Conservation (phyloP, 2,888 invertebrate genomes). For the Synergus japonicus region DNA sequence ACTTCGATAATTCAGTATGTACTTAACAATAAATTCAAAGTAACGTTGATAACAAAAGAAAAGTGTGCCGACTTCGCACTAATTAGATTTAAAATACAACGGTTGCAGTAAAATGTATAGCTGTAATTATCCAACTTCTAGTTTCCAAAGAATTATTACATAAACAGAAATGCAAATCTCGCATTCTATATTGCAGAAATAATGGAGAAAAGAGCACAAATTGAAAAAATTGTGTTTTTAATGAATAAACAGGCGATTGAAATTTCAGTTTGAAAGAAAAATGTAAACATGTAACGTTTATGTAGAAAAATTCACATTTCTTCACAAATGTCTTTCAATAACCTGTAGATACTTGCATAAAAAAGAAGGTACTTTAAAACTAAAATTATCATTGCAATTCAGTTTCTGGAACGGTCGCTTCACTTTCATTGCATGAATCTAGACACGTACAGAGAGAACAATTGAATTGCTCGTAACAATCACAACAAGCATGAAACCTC, state of each 20-base stretch:
- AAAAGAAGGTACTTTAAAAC: not conserved
- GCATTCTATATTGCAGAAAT: not conserved
- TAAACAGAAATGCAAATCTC: not conserved
- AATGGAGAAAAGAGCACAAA: too few species aligned
- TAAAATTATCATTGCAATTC: constrained; percentile 1
- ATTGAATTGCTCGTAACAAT: constrained; percentile 46
- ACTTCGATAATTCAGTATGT: not conserved
- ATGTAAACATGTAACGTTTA: too few species aligned
- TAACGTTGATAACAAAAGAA: not conserved
- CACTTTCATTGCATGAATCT: not conserved
- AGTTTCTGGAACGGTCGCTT: not conserved
- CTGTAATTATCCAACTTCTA: not conserved
- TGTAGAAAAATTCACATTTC: too few species aligned
- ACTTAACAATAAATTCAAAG: not conserved
- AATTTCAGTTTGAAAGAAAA: too few species aligned
- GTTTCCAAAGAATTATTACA: not conserved
- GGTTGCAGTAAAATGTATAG: not conserved
- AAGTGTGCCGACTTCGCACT: not conserved
- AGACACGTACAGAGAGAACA: not conserved
- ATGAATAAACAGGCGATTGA: too few species aligned
- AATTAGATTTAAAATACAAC: not conserved
- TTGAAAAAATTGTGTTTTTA: too few species aligned
- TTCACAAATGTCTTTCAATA: not conserved
- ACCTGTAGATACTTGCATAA: too few species aligned
- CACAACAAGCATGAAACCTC: constrained; percentile 51